Evolutionary conservation across 1,140 invertebrate genomes (phyloP).

Genomic region (Penaeus indicus): DNA sequence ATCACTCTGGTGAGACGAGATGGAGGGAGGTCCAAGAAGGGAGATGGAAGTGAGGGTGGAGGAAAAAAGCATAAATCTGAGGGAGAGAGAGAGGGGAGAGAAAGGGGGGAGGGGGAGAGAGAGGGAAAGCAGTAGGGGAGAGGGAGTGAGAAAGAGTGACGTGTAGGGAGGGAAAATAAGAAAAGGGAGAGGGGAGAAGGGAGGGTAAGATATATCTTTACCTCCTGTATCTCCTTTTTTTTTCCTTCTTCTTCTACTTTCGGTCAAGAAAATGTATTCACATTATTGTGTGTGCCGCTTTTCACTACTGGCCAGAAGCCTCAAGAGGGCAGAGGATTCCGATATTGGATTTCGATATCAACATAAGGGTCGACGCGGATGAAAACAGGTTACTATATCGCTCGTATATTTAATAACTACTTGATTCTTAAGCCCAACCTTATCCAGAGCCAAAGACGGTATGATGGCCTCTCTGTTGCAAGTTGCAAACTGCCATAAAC

Average conservation of each 20-base stretch:
- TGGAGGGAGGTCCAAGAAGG: too few relatives aligned
- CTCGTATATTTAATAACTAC: conserved; percentile 23
- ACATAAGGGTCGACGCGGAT: conserved; percentile 10
- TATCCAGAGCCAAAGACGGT: too few relatives aligned
- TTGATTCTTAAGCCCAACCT: background rate
- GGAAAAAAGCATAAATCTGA: too few relatives aligned
- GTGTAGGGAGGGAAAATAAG: background rate
- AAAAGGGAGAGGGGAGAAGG: background rate
- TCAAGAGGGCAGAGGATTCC: conserved; percentile 11
- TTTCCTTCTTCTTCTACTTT: too few relatives aligned
- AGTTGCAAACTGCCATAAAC: too few relatives aligned
- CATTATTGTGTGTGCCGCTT: conserved; percentile 29
- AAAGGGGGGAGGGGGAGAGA: background rate
- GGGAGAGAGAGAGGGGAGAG: background rate
- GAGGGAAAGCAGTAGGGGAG: background rate
- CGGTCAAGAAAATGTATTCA: conserved; percentile 22
- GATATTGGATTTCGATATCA: conserved; percentile 50
- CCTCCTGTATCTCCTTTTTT: background rate
- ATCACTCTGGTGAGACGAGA: too few relatives aligned
- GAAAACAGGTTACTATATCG: conserved; percentile 18
- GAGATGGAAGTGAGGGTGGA: too few relatives aligned
- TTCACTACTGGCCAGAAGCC: background rate
- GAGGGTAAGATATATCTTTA: conserved; percentile 8
- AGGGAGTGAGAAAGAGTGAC: background rate
- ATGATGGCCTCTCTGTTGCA: too few relatives aligned